phyloP scores from a whole-genome alignment of 2,113 vertebrate species.

The Cyanoliseus patagonus region DNA sequence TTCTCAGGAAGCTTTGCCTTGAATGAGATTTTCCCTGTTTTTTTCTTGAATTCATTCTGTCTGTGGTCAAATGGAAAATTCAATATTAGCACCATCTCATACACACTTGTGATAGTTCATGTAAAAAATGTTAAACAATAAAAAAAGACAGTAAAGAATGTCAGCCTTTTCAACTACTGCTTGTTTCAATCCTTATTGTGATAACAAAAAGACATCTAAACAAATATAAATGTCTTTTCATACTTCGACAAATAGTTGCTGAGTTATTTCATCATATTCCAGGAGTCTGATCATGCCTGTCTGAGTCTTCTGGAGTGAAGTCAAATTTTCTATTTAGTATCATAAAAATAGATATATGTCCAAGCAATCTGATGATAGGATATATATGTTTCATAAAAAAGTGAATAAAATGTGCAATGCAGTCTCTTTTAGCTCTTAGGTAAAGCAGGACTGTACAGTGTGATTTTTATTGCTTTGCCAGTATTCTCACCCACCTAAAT shows the following conservation, averaged over 20 bases:
- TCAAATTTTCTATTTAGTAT: background rate
- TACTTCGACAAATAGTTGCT: background rate
- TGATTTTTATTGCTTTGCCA: background rate
- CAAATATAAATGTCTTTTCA: background rate
- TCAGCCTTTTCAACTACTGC: background rate
- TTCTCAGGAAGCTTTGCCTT: background rate
- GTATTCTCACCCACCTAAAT: background rate
- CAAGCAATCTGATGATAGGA: background rate
- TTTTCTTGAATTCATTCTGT: background rate
- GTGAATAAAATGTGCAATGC: background rate
- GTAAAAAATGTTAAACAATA: background rate
- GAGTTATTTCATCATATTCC: background rate
- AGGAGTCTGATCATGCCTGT: background rate
- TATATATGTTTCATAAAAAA: slow-evolving; percentile 2
- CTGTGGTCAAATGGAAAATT: background rate
- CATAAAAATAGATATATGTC: background rate
- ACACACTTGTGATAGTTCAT: background rate
- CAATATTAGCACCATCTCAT: background rate
- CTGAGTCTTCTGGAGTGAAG: background rate
- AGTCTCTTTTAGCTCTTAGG: background rate
- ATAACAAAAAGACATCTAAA: background rate
- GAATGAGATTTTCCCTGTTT: background rate
- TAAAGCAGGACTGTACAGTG: background rate
- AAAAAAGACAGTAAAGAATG: background rate
- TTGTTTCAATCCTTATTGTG: background rate